These are phyloP conservation scores for Brachylomia viminalis DNA, from an alignment of 2,888 invertebrate genomes.

Conservation along the genomic window DNA sequence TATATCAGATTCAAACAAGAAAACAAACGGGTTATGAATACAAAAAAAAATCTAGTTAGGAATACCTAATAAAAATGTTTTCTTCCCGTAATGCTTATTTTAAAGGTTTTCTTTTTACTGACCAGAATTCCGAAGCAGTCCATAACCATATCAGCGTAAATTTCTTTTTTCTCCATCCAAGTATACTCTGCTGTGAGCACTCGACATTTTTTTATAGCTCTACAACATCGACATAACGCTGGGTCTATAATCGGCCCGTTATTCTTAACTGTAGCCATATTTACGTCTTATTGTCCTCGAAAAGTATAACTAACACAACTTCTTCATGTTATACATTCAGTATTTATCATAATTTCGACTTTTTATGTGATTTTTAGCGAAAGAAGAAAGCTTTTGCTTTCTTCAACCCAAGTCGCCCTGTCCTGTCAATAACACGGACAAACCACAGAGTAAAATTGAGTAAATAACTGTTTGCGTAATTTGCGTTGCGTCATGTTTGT, in stretches of 20 bases:
- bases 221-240: constrained; percentile 86
- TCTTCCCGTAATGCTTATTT: neutral
- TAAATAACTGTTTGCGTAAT: neutral
- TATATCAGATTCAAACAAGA: neutral
- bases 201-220: constrained; percentile 88
- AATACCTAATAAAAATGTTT: neutral
- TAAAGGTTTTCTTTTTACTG: constrained; percentile 60
- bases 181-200: constrained; percentile 85
- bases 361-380: constrained; percentile 35
- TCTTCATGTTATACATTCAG: constrained; percentile 60
- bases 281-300: constrained; percentile 41
- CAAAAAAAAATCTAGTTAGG: neutral
- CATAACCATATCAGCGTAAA: constrained; percentile 88
- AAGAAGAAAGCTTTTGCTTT: constrained; percentile 62
- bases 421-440: constrained; percentile 56
- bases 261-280: constrained; percentile 81
- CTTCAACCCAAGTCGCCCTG: constrained; percentile 41
- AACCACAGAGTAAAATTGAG: constrained; percentile 34
- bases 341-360: constrained; percentile 49
- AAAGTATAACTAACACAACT: constrained; percentile 29
- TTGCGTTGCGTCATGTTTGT: neutral
- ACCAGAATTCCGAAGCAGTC: constrained; percentile 87
- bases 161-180: constrained; percentile 86
- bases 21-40: neutral
- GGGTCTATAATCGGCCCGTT: constrained; percentile 86